Evolutionary conservation across 2,113 vertebrate species (phyloP), one percentile per base, ranked within the genome.

Genomic region (Planiliza haematocheilus): DNA sequence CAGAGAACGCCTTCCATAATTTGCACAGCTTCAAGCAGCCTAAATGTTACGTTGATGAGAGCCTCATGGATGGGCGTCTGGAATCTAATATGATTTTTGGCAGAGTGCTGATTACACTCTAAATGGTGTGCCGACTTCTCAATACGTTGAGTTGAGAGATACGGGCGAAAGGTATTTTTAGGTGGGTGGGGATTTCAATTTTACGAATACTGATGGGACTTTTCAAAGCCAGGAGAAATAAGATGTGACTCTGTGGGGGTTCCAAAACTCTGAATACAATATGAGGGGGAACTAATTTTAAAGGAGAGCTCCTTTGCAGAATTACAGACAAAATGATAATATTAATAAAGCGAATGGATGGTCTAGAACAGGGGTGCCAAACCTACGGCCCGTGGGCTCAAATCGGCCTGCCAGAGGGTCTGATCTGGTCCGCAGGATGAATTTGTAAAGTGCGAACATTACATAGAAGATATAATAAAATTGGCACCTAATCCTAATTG

Each of bases 21-120:
- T 81, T 82, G 64, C 67, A 51, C 43, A 66, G 74, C 59, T 86
- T 79, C 61, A 7, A 77, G 48, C 43, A 66, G 71, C 51, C 43
- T 75, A 69, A 30, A 88, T 82, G 73, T 88, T 81, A 69, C 64
- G 67, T 65, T 82, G 79, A 89, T 73, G 77, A 81, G 71, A 76
- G 34, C 69, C 69, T 70, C 56, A 24, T 76, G 70, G 64, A 78
- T 30, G 68, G 57, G 63, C 41, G 45, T 71, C 50, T 56, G 73
- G 55, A 77, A 79, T 84, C 53, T 82, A 82, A 83, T 82, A 49
- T 87, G 24, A 81, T 85, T 81, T n/a, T 77, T 56, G 80, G 58
- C 70, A 45, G 68, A 82, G 57, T 56, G 59, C 69, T 86, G 88
- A 86, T 90, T 86, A 73, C 61, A 68, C 49, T 79, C 69, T 63